Conservation (phyloP, 2,888 invertebrate genomes). For the Amaurobius ferox region DNA sequence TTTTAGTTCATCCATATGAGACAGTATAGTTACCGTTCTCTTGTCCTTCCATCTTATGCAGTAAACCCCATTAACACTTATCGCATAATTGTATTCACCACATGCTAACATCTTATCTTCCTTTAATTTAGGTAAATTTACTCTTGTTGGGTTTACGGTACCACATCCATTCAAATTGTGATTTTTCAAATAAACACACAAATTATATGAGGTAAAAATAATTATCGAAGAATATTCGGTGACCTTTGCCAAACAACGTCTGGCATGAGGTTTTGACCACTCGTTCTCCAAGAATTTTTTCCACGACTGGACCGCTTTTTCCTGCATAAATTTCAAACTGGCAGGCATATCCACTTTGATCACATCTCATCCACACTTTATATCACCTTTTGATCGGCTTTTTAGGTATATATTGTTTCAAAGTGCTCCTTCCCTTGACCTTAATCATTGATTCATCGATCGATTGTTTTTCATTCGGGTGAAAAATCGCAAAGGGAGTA, state of each 20-base stretch:
- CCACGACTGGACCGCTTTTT: background rate
- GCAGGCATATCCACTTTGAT: background rate
- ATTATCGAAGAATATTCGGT: background rate
- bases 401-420: constrained; percentile 23
- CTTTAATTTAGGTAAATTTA: no score
- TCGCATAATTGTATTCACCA: no score
- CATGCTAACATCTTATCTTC: no score
- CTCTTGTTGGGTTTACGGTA: no score
- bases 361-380: constrained; percentile 15
- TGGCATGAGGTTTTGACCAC: background rate
- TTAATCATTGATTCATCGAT: constrained; percentile 20
- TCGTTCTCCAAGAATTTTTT: background rate
- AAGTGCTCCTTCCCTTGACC: background rate
- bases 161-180: no score
- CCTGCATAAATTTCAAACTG: constrained; percentile 6
- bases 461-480: background rate
- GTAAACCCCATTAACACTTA: no score
- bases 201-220: constrained; percentile 1
- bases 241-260: constrained; percentile 7
- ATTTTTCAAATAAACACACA: no score
- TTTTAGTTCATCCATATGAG: no score
- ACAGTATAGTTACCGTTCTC: no score
- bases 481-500: background rate
- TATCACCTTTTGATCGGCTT: constrained; percentile 10
- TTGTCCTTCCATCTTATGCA: no score